phyloP scores from a whole-genome alignment of 2,797 vertebrate species.

The Tangara arthus region DNA sequence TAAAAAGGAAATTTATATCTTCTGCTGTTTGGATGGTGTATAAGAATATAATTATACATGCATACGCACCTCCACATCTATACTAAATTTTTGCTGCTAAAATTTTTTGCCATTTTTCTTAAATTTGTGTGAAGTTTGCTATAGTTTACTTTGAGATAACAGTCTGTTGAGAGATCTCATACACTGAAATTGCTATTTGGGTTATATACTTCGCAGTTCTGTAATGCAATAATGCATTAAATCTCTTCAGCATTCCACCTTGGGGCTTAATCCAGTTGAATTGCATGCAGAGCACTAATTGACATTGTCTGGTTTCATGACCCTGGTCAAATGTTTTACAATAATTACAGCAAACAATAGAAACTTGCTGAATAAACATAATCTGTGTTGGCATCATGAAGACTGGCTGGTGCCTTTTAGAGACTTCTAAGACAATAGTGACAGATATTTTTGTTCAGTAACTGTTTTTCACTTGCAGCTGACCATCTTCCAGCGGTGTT shows the following conservation, averaged over 20 bases:
- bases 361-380: neutral
- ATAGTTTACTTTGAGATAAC: neutral
- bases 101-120: neutral
- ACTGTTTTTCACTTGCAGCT: neutral
- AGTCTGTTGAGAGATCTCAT: neutral
- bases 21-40: neutral
- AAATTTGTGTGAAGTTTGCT: neutral
- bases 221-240: neutral
- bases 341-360: neutral
- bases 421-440: neutral
- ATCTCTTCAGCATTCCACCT: neutral
- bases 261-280: conserved; percentile 6
- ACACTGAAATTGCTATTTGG: neutral
- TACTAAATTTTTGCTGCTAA: neutral
- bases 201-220: neutral
- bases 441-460: neutral
- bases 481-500: neutral
- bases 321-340: neutral
- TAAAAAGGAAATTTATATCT: neutral
- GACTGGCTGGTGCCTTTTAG: neutral
- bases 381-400: neutral
- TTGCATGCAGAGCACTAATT: neutral
- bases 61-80: neutral
- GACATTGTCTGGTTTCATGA: neutral
- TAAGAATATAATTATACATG: neutral